Conservation (phyloP, 2,797 vertebrate genomes). For the Cirrhinus molitorella region DNA sequence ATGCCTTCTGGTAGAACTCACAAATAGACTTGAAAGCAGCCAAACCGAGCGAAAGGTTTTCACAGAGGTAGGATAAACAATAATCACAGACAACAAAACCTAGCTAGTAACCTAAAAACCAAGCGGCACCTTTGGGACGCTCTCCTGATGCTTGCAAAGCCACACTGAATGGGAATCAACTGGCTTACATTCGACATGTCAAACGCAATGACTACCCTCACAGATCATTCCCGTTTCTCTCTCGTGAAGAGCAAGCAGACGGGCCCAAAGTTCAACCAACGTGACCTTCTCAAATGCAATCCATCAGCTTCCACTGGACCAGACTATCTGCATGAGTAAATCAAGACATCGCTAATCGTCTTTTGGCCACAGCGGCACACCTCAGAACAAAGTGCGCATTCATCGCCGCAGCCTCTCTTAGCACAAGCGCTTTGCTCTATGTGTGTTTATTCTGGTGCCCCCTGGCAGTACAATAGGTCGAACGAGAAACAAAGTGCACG, state of each 20-base stretch:
- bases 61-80: constrained; percentile 26
- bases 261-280: constrained; percentile 22
- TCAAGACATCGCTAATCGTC: constrained; percentile 74
- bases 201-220: constrained; percentile 33
- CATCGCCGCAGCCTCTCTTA: constrained; percentile 63
- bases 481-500: constrained; percentile 68
- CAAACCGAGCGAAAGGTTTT: constrained; percentile 3
- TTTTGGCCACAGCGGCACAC: constrained; percentile 72
- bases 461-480: constrained; percentile 66
- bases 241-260: constrained; percentile 12
- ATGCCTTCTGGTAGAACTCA: constrained; percentile 19
- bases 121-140: constrained; percentile 22
- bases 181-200: background rate
- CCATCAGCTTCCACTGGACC: background rate
- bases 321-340: constrained; percentile 56
- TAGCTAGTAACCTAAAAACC: constrained; percentile 23
- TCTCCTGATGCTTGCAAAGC: constrained; percentile 12
- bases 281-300: constrained; percentile 23
- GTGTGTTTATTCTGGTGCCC: constrained; percentile 36
- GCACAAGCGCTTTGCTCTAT: constrained; percentile 65
- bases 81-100: constrained; percentile 19
- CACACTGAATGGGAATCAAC: constrained; percentile 9
- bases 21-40: background rate
- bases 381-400: constrained; percentile 76
- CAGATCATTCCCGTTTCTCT: constrained; percentile 9